Evolutionary conservation across 2,888 invertebrate genomes (phyloP).

Genomic region (Nomada ruficornis): DNA sequence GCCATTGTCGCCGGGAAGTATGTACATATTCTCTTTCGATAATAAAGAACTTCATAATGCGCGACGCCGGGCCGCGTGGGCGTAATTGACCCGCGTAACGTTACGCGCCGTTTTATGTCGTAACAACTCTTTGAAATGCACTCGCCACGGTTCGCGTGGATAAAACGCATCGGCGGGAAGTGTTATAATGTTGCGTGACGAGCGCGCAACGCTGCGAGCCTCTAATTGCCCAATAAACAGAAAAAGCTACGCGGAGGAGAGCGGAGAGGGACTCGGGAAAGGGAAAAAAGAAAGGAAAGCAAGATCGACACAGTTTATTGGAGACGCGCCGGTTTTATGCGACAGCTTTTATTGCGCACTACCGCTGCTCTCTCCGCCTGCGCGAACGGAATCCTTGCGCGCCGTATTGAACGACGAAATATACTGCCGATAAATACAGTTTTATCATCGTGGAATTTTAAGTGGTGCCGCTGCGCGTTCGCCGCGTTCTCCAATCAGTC

Average conservation of each 20-base stretch:
- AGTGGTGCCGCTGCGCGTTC: constrained; percentile 43
- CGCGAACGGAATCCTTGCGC: constrained; percentile 22
- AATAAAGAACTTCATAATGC: constrained; percentile 66
- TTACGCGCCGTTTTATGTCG: constrained; percentile 57
- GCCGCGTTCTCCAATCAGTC: constrained; percentile 7
- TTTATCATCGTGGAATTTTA: constrained; percentile 71
- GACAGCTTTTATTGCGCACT: constrained; percentile 64
- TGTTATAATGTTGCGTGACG: constrained; percentile 58
- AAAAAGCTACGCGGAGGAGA: not conserved
- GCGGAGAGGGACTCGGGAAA: not conserved
- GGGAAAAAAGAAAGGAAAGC: constrained; percentile 7
- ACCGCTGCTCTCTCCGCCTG: constrained; percentile 46
- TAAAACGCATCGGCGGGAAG: constrained; percentile 39
- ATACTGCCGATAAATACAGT: constrained; percentile 70
- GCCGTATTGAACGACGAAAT: constrained; percentile 57
- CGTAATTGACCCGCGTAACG: constrained; percentile 65
- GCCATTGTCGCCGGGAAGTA: constrained; percentile 47
- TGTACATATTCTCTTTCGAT: constrained; percentile 52
- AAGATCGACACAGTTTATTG: constrained; percentile 64
- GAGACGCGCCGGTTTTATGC: constrained; percentile 54
- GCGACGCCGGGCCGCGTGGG: constrained; percentile 46
- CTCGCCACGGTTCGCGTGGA: constrained; percentile 19
- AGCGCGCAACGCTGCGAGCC: constrained; percentile 47
- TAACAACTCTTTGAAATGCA: constrained; percentile 59
- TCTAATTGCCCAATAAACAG: constrained; percentile 71